Evolutionary conservation across 2,113 vertebrate genomes (phyloP).

Genomic region (Periophthalmodon schlosseri): DNA sequence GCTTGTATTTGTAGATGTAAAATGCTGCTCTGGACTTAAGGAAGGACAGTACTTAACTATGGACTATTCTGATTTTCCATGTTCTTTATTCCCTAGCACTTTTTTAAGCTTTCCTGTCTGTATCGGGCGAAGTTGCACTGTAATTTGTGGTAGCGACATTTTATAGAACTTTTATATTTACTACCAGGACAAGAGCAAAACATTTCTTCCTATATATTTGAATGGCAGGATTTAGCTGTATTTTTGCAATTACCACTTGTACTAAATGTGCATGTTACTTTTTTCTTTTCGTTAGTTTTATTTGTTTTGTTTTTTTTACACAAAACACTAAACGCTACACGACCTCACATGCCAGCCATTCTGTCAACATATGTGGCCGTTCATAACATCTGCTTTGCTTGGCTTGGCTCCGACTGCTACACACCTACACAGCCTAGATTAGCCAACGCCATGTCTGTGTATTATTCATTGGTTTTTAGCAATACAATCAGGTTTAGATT

Average conservation of each 20-base stretch:
- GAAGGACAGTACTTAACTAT: conserved; percentile 1
- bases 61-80: conserved; percentile 19
- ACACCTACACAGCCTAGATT: conserved; percentile 6
- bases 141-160: conserved; percentile 31
- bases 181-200: conserved; percentile 4
- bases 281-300: conserved; percentile 1
- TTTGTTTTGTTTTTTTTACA: conserved; percentile 10
- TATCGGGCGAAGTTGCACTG: conserved; percentile 37
- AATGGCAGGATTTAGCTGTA: conserved; percentile 22
- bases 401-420: conserved; percentile 49
- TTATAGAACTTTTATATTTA: conserved; percentile 30
- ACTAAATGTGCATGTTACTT: neutral
- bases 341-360: neutral
- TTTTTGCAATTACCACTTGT: conserved; percentile 34
- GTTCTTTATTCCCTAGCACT: conserved; percentile 44
- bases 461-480: neutral
- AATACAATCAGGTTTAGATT: neutral
- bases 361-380: conserved; percentile 25
- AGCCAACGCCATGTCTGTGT: neutral
- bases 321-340: neutral
- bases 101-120: conserved; percentile 32
- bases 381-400: conserved; percentile 55
- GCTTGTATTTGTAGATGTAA: conserved; percentile 18
- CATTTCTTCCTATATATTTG: neutral
- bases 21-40: neutral